These are phyloP conservation scores for Arion vulgaris DNA, from an alignment of 1,140 invertebrate species.

Conservation along the genomic window DNA sequence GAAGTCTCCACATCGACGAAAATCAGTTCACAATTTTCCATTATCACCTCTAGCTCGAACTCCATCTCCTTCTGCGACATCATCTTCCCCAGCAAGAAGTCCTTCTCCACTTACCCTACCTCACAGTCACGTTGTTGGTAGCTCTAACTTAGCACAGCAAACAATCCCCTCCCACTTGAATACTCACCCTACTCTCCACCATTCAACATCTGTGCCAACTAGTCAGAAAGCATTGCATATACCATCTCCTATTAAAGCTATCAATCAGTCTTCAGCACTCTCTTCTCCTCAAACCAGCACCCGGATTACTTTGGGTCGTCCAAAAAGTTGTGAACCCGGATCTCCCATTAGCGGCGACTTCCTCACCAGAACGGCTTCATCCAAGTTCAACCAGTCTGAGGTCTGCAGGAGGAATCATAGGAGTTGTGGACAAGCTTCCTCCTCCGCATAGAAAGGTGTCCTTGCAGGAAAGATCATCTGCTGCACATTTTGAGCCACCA, in stretches of 20 bases:
- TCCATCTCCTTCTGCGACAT: constrained; percentile 91
- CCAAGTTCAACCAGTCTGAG: constrained; percentile 71
- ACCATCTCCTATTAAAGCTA: neutral
- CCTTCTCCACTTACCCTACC: constrained; percentile 88
- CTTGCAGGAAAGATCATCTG: constrained; percentile 54
- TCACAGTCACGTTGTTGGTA: constrained; percentile 64
- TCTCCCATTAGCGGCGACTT: constrained; percentile 90
- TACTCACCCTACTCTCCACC: constrained; percentile 72
- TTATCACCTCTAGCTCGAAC: constrained; percentile 93
- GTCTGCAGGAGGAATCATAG: constrained; percentile 13
- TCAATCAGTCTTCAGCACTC: neutral
- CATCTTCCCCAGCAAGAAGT: constrained; percentile 80
- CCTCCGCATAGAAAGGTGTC: constrained; percentile 60
- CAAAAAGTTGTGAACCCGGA: constrained; percentile 86
- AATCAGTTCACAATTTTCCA: constrained; percentile 96
- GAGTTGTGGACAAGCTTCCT: constrained; percentile 32
- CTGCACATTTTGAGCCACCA: constrained; percentile 7
- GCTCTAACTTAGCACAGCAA: constrained; percentile 60
- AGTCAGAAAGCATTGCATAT: constrained; percentile 67
- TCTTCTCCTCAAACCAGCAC: neutral
- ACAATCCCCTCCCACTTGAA: constrained; percentile 64
- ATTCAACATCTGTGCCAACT: constrained; percentile 62
- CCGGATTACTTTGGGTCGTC: constrained; percentile 84
- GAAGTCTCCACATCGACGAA: constrained; percentile 87
- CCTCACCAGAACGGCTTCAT: constrained; percentile 87